A percentile compares a stretch with the other conserved stretches of the same genome.
phyloP scores from a whole-genome alignment of 2,797 vertebrate species.

The Danio jaintianensis region DNA sequence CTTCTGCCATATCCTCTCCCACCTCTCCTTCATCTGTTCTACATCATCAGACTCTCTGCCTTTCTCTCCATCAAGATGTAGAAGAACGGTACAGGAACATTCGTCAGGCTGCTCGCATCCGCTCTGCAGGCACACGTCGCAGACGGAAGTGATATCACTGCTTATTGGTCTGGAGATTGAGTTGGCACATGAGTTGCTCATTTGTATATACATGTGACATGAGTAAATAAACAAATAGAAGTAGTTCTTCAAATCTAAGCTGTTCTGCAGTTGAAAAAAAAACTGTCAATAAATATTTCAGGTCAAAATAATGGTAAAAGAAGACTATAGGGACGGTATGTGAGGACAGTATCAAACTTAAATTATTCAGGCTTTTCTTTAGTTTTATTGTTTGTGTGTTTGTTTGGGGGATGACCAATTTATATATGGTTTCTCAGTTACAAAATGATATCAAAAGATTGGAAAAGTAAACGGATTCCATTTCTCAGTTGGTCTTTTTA shows the following conservation, averaged over 20 bases:
- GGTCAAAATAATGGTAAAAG: background rate
- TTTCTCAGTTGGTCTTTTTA: no score
- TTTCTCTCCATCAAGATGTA: constrained; percentile 47
- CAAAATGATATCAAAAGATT: background rate
- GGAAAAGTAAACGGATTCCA: background rate
- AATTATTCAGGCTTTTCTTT: background rate
- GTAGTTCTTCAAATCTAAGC: background rate
- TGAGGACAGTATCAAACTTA: no score
- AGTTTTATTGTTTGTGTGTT: background rate
- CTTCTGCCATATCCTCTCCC: background rate
- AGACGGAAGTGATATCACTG: constrained; percentile 65
- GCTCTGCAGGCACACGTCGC: constrained; percentile 47
- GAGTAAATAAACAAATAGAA: background rate
- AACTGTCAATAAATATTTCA: background rate
- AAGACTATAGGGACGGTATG: background rate
- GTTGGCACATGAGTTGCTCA: background rate
- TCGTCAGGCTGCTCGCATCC: constrained; percentile 41
- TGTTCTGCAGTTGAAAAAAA: background rate
- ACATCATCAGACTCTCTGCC: constrained; percentile 69
- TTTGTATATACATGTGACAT: background rate
- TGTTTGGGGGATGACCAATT: no score
- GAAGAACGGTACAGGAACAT: constrained; percentile 44
- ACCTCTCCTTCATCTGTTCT: constrained; percentile 50
- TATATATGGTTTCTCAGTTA: background rate
- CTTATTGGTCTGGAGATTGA: background rate